Evolutionary conservation across 2,888 invertebrate species (phyloP), one percentile per base, ranked within the genome.

Genomic region (Drosophila neutralis): DNA sequence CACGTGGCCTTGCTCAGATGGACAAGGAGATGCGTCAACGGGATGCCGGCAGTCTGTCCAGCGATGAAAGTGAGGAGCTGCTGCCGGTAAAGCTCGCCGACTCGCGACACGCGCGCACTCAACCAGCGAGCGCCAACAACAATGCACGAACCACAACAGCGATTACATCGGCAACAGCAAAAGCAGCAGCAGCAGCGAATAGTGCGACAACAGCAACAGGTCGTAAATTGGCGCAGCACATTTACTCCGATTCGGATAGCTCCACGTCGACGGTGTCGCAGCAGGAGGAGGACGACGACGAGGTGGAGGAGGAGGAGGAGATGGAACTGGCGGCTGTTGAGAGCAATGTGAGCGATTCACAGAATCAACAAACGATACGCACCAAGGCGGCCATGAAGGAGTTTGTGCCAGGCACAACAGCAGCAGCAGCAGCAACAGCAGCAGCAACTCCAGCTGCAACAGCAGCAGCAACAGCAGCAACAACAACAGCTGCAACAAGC

Each of bases 371-470:
- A 81, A 94, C 94, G 53, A 94, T 97, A 76, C 94, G 97, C 83
- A 97, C 97, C 18, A 97, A 97, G 93, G 97, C 96, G 21, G 96
- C 97, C 13, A 96, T 97, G 92, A 97, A 97, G 92, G 97, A 97
- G 91, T 97, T 97, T 90, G 95, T 96, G 51, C 94, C 94, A 18
- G 83, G 91, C 73, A 84, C 87, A 77, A 89, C 85, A 42, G 76
- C 73, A 11, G 31, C 66, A 15, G 8, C 60, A 35, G 8, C 61
- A 7, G 38, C 87, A 78, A 53, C 88, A 15, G 8, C 60, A 35
- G 8, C 61, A 7, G 38, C 87, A 78, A 53, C 88, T 69, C 57
- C 90, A 76, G 71, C 86, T 71, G 77, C 84, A 77, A 70, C 84
- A 56, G 59, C 73, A 13, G 24, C 36, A 15, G 8, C 21, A n/a